Conservation (phyloP, 2,888 invertebrate genomes). For the Baccha elongata region DNA sequence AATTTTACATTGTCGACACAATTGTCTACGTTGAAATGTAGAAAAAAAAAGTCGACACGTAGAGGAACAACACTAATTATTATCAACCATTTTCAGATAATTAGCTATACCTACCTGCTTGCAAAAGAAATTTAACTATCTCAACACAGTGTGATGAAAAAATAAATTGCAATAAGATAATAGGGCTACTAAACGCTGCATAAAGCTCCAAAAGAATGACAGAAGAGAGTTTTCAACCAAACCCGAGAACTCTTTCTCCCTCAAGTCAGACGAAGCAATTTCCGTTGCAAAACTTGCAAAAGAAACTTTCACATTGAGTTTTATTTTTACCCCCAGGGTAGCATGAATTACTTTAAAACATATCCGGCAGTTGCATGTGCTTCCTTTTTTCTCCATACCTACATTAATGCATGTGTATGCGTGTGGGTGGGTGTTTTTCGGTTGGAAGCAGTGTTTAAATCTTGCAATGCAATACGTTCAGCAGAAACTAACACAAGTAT, state of each 20-base stretch:
- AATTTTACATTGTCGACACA: too few species aligned
- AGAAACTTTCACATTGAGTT: conserved; percentile 70
- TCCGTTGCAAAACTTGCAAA: conserved; percentile 73
- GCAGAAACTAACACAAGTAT: conserved; percentile 37
- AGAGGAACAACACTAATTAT: too few species aligned
- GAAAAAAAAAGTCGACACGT: too few species aligned
- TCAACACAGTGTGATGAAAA: conserved; percentile 49
- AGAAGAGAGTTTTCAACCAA: conserved; percentile 62
- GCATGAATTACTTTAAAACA: conserved; percentile 74
- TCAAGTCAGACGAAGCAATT: conserved; percentile 71
- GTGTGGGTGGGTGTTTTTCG: not conserved
- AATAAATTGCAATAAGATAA: conserved; percentile 72
- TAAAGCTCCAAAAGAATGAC: conserved; percentile 63
- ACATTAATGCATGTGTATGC: not conserved
- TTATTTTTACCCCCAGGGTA: conserved; percentile 73
- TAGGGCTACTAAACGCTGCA: conserved; percentile 69
- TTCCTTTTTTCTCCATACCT: not conserved
- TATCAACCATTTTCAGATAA: conserved; percentile 69
- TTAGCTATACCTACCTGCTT: conserved; percentile 68
- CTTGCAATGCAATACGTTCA: conserved; percentile 40
- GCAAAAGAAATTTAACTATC: conserved; percentile 51
- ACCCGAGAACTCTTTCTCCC: conserved; percentile 37
- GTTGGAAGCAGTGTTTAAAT: conserved; percentile 61
- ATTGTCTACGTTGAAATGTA: too few species aligned
- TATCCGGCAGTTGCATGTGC: conserved; percentile 73